phyloP scores from a whole-genome alignment of 2,797 vertebrate species.

The Centropyge bicolor region DNA sequence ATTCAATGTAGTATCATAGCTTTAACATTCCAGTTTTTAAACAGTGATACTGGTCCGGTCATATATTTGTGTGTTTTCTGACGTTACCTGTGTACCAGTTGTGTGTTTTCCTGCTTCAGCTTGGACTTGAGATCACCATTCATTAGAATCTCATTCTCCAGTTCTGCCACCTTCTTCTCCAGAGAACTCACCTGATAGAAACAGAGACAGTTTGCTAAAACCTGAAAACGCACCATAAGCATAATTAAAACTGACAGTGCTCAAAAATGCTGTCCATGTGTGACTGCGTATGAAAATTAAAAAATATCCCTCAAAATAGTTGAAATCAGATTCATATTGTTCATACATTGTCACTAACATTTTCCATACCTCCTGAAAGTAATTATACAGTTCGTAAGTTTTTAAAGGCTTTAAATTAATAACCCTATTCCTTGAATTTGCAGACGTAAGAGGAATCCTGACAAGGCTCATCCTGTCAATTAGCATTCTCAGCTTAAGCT shows the following conservation, averaged over 20 bases:
- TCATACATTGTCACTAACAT: background rate
- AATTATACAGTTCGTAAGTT: background rate
- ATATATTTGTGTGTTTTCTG: background rate
- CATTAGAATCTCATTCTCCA: slow-evolving; percentile 93
- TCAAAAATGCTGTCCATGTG: background rate
- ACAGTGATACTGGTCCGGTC: background rate
- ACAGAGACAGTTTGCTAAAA: slow-evolving; percentile 1
- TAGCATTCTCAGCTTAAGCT: slow-evolving; percentile 9
- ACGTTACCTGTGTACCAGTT: slow-evolving; percentile 94
- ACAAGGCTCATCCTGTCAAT: slow-evolving; percentile 8
- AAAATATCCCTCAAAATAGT: background rate
- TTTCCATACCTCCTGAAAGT: background rate
- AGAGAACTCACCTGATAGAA: slow-evolving; percentile 87
- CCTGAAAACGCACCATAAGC: background rate
- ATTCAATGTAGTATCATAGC: background rate
- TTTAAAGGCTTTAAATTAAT: slow-evolving; percentile 1
- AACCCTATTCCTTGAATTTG: slow-evolving; percentile 1
- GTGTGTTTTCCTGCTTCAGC: slow-evolving; percentile 95
- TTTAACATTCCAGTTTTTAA: background rate
- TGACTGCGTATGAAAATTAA: background rate
- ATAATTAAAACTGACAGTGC: background rate
- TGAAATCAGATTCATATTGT: background rate
- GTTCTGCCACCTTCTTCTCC: slow-evolving; percentile 95
- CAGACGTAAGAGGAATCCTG: slow-evolving; percentile 8
- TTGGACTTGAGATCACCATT: slow-evolving; percentile 93